Evolutionary conservation across 2,797 vertebrate species (phyloP).

Genomic region (Arctocebus calabarensis): DNA sequence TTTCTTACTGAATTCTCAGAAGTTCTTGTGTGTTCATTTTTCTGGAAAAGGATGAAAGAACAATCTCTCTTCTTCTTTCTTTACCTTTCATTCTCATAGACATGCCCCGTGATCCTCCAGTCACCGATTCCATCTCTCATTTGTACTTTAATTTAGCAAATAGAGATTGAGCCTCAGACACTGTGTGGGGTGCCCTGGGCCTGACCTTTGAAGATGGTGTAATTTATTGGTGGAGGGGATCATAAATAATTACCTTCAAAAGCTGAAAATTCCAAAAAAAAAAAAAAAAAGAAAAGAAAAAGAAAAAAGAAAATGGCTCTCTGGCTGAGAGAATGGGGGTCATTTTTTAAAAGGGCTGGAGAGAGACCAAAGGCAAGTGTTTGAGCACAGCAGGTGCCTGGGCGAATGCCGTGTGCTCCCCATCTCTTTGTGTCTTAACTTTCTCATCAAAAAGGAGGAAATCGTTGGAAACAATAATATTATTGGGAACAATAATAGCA

Average conservation of each 20-base stretch:
- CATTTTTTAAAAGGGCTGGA: not conserved
- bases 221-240: not conserved
- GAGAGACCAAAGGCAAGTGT: not conserved
- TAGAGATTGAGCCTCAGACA: not conserved
- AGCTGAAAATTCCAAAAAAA: not conserved
- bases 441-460: not conserved
- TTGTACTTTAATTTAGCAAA: not conserved
- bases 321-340: not conserved
- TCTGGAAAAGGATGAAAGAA: constrained; percentile 49
- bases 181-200: not conserved
- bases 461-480: not conserved
- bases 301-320: not conserved
- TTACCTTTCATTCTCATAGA: not conserved
- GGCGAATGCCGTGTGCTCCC: not conserved
- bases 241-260: not conserved
- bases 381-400: not conserved
- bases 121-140: not conserved
- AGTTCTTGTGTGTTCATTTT: constrained; percentile 50
- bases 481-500: not conserved
- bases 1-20: constrained; percentile 51
- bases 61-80: not conserved
- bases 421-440: not conserved
- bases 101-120: not conserved
- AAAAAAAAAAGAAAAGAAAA: not conserved
- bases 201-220: not conserved